These are phyloP conservation scores for Syrmaticus mikado DNA, from an alignment of 2,113 vertebrate genomes.

Conservation along the genomic window DNA sequence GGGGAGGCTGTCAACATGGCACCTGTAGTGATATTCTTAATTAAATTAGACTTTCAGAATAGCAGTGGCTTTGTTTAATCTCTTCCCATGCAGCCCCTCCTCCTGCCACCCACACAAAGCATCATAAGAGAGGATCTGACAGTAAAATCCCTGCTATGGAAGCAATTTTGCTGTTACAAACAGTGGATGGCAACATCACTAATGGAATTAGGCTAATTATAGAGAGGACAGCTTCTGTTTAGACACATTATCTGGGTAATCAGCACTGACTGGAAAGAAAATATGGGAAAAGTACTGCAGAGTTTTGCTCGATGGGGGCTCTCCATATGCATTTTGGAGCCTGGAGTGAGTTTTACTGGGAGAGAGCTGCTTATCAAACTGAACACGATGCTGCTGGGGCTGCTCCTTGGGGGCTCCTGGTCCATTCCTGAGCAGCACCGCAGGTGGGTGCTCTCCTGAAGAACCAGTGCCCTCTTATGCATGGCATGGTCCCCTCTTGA, in stretches of 20 bases:
- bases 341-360: constrained; percentile 51
- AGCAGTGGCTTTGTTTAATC: constrained; percentile 74
- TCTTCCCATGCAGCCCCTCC: constrained; percentile 64
- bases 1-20: constrained; percentile 51
- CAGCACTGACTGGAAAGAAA: constrained; percentile 76
- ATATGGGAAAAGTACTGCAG: constrained; percentile 65
- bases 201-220: constrained; percentile 80
- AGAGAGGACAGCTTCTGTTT: constrained; percentile 79
- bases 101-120: constrained; percentile 73
- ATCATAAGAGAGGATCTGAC: constrained; percentile 74
- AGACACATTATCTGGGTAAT: constrained; percentile 79
- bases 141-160: constrained; percentile 75
- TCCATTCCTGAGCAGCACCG: neutral
- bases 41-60: constrained; percentile 75
- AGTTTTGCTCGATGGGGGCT: constrained; percentile 60
- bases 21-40: constrained; percentile 72
- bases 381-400: neutral
- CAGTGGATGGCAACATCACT: constrained; percentile 78
- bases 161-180: constrained; percentile 76
- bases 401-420: neutral
- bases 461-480: constrained; percentile 3
- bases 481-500: rapidly evolving
- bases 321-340: constrained; percentile 38
- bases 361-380: constrained; percentile 9
- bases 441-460: neutral